Percentiles rank a stretch among this genome's conserved stretches.
Conservation (phyloP, 1,140 invertebrate genomes). For the Eriocheir sinensis region DNA sequence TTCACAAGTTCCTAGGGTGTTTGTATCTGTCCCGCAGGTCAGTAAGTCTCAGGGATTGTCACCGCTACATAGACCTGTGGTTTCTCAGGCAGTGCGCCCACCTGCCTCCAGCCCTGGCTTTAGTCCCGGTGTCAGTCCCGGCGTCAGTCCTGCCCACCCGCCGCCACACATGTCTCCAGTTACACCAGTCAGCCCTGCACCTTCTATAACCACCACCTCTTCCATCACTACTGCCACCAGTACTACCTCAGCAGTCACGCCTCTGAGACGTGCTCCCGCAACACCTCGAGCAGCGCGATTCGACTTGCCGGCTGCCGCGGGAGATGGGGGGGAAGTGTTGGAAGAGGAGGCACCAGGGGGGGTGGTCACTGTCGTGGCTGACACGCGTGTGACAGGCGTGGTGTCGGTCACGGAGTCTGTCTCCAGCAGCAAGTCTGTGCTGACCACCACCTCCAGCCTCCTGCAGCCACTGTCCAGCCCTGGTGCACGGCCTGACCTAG, state of each 20-base stretch:
- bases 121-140: slow-evolving; percentile 72
- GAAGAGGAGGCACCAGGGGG: slow-evolving; percentile 50
- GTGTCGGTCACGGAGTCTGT: slow-evolving; percentile 76
- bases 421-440: slow-evolving; percentile 74
- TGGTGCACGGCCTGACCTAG: slow-evolving; percentile 37
- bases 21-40: slow-evolving; percentile 71
- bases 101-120: slow-evolving; percentile 72
- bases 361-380: slow-evolving; percentile 76
- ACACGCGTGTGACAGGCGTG: slow-evolving; percentile 75
- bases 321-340: slow-evolving; percentile 44
- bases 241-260: slow-evolving; percentile 68
- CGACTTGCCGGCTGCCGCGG: slow-evolving; percentile 50
- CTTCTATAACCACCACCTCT: slow-evolving; percentile 55
- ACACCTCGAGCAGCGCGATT: slow-evolving; percentile 47
- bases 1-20: slow-evolving; percentile 78
- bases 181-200: slow-evolving; percentile 60
- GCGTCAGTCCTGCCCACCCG: slow-evolving; percentile 73
- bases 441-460: slow-evolving; percentile 74
- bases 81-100: slow-evolving; percentile 67
- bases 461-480: slow-evolving; percentile 62
- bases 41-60: slow-evolving; percentile 76
- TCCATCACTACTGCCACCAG: slow-evolving; percentile 66
- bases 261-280: slow-evolving; percentile 54
- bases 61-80: slow-evolving; percentile 72
- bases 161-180: slow-evolving; percentile 66